A percentile compares a stretch with the other conserved stretches of the same genome.
Conservation (phyloP, 2,797 vertebrate genomes). For the Pangasius macronema region DNA sequence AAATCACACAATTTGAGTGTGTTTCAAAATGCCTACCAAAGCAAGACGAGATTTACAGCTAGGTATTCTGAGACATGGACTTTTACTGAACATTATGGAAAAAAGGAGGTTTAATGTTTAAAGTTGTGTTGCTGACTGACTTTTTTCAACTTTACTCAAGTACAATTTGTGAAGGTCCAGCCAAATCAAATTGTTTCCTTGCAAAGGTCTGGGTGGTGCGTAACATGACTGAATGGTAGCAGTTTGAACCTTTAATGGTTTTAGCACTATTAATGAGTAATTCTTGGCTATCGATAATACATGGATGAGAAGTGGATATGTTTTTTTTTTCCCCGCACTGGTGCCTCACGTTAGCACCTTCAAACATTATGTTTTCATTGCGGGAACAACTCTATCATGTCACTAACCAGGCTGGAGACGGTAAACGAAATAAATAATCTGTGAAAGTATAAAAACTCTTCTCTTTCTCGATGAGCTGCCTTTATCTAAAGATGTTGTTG, state of each 20-base stretch:
- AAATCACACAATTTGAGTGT: background rate
- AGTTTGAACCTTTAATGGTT: background rate
- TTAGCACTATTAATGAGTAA: background rate
- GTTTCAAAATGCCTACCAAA: background rate
- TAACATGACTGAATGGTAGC: background rate
- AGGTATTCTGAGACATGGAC: background rate
- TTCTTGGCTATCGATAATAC: background rate
- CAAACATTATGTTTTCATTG: background rate
- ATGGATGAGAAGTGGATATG: background rate
- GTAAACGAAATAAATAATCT: background rate
- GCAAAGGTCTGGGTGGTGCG: background rate
- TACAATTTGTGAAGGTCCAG: background rate
- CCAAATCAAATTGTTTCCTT: background rate
- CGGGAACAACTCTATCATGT: background rate
- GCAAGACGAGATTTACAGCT: constrained; percentile 3
- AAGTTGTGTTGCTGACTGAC: background rate
- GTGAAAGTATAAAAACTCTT: background rate
- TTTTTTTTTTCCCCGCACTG: background rate
- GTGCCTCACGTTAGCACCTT: background rate
- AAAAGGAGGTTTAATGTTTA: background rate
- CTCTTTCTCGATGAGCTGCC: background rate
- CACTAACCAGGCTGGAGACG: background rate
- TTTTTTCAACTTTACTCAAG: background rate
- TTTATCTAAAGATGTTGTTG: background rate
- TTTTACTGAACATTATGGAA: background rate